Base-by-base conservation (phyloP, 2,888 invertebrate species). In the Microctonus brassicae region DNA sequence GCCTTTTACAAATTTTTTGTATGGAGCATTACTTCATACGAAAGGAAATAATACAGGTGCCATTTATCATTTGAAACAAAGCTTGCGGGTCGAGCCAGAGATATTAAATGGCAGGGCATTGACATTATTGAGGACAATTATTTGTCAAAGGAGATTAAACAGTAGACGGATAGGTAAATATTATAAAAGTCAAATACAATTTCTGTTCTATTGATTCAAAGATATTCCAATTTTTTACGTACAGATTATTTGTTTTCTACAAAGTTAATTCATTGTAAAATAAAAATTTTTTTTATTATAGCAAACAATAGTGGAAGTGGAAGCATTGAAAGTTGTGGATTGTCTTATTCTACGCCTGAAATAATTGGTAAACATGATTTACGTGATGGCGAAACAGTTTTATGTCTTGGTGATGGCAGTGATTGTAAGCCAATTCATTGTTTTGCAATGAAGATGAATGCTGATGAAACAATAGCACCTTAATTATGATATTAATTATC, bases 1-100 rank as follows among this genome's bases (percentile, higher is more conserved):
- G 92, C 94, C 94, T 2, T 89, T 91, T 53, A 92, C 93, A 69
- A 94, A 94, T 86, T 94, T 93, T 84, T 86, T 94, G 6, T 86
- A 93, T 71, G 90, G 88, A 17, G 91, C 92, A 1, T 88, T 94
- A 72, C 82, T 93, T 66, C 91, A 92, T 81, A 91, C 92, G 82
- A 87, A 91, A 73, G 91, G 91, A 80, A 92, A 92, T 73, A 89
- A 91, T 75, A 89, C 91, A 0, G 90, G 91, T 2, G 92, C 92
- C 13, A 88, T 91, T 85, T 89, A 90, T 78, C 91, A 93, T 77
- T 80, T 92, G 76, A 92, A 92, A 83, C 91, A 91, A 78, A 89
- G 90, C 6, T 76, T 92, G 22, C 86, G 91, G 3, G 90, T 91
- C 2, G 91, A 92, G 52, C 88, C 90, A 1, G 81, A 85, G 53